phyloP scores from a whole-genome alignment of 2,888 invertebrate species.

The Nemotelus nigrinus region DNA sequence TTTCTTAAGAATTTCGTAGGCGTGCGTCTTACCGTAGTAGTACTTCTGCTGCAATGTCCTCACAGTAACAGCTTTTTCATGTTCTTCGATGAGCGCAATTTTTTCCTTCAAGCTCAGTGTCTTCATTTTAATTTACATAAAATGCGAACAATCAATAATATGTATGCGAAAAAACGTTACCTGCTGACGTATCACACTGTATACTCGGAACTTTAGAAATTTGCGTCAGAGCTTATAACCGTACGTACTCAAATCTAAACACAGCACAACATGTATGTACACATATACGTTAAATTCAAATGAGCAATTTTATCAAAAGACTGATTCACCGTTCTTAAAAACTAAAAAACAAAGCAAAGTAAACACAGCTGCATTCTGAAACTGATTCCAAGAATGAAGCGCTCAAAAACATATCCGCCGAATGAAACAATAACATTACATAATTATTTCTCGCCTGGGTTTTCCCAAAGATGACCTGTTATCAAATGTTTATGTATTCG shows the following conservation, averaged over 20 bases:
- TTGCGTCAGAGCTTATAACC: neutral
- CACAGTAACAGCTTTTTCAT: neutral
- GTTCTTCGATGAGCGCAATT: neutral
- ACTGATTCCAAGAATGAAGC: slow-evolving; percentile 1
- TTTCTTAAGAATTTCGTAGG: too few species aligned
- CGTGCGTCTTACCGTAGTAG: too few species aligned
- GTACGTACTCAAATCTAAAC: neutral
- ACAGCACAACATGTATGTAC: too few species aligned
- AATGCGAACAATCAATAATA: neutral
- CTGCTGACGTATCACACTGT: too few species aligned
- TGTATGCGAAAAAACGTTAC: too few species aligned
- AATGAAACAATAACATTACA: too few species aligned
- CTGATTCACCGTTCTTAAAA: neutral
- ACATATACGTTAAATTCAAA: neutral
- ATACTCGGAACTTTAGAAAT: neutral
- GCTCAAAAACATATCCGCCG: neutral
- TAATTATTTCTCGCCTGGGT: too few species aligned
- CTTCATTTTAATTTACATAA: neutral
- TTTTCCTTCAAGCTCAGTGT: neutral
- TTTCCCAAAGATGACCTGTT: too few species aligned
- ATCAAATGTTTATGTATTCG: too few species aligned
- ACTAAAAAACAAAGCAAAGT: slow-evolving; percentile 3
- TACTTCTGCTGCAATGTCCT: too few species aligned
- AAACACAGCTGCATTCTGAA: neutral
- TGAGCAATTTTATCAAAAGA: neutral